Base-by-base conservation (phyloP, 2,888 invertebrate species). In the Sphaerolaimus hirsutus region DNA sequence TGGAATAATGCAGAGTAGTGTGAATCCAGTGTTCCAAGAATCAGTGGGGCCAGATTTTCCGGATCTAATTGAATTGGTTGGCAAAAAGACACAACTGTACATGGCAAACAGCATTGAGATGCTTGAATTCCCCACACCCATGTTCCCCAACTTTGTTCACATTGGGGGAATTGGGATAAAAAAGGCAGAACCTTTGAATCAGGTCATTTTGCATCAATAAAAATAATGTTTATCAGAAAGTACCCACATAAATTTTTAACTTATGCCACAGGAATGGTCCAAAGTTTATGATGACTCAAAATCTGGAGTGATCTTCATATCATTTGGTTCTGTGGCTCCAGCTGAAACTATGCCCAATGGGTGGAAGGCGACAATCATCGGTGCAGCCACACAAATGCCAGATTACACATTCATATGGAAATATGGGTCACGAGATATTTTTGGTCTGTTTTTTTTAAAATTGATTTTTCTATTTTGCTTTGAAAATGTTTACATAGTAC, bases 81-180 rank as follows among this genome's bases (percentile, higher is more conserved):
- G 3, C 22, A 17, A 40, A 4, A 40, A 45, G 19, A 4, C 37
- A 2, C 45, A 32, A 7, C 49, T 53, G 46, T 47, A 55, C 2
- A 52, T 57, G 44, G 55, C 53, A 4, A 57, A 56, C 44, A 53
- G 49, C 24, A 53, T 55, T 32, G 55, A 54, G 29, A 43, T 57
- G n/a, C 55, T 56, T 35, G 57, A 56, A 40, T 43, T 54, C 17
- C 53, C 57, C 5, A 41, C 54, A 10, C 56, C 57, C 14, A 55
- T 51, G n/a, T 48, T 57, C 10, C 55, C 52, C 40, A 57, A 57
- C 42, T 47, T 54, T n/a, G n/a, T n/a, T n/a, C n/a, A n/a, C n/a
- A n/a, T n/a, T n/a, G n/a, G n/a, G n/a, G n/a, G n/a, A n/a, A n/a
- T n/a, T n/a, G n/a, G n/a, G n/a, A n/a, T n/a, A n/a, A n/a, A n/a